Conservation (phyloP, 1,140 invertebrate genomes). For the Hyles vespertilio region DNA sequence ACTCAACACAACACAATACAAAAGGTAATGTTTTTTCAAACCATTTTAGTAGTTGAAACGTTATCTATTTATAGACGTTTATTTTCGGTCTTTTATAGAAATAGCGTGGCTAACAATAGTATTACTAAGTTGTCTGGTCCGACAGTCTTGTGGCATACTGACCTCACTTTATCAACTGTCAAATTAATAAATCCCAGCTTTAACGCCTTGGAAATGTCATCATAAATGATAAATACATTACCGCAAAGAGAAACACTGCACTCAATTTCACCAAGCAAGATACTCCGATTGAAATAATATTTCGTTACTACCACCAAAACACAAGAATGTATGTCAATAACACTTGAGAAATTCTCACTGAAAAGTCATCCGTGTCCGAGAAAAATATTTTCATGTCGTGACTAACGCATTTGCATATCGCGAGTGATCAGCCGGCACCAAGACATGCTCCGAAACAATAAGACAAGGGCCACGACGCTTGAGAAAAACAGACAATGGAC, state of each 20-base stretch:
- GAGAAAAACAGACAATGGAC: slow-evolving; percentile 17
- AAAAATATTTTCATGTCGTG: slow-evolving; percentile 9
- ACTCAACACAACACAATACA: not conserved
- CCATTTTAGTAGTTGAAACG: not conserved
- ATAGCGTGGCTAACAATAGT: not conserved
- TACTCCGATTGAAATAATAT: too few relatives aligned
- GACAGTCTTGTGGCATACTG: too few relatives aligned
- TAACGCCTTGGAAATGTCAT: too few relatives aligned
- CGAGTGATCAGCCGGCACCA: too few relatives aligned
- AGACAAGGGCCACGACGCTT: not conserved
- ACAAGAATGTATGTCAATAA: slow-evolving; percentile 32
- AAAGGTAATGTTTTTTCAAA: slow-evolving; percentile 4
- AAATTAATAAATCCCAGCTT: too few relatives aligned
- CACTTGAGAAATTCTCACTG: slow-evolving; percentile 24
- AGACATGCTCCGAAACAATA: too few relatives aligned
- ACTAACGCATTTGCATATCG: slow-evolving; percentile 7
- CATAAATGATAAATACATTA: too few relatives aligned
- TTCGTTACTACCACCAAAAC: not conserved
- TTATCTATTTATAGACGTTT: not conserved
- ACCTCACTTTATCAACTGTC: too few relatives aligned
- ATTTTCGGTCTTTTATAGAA: not conserved
- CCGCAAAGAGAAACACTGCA: too few relatives aligned
- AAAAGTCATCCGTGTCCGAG: slow-evolving; percentile 11
- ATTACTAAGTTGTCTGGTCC: not conserved
- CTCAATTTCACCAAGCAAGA: too few relatives aligned